Evolutionary conservation across 2,113 vertebrate genomes (phyloP).

Genomic region (Scomber colias): DNA sequence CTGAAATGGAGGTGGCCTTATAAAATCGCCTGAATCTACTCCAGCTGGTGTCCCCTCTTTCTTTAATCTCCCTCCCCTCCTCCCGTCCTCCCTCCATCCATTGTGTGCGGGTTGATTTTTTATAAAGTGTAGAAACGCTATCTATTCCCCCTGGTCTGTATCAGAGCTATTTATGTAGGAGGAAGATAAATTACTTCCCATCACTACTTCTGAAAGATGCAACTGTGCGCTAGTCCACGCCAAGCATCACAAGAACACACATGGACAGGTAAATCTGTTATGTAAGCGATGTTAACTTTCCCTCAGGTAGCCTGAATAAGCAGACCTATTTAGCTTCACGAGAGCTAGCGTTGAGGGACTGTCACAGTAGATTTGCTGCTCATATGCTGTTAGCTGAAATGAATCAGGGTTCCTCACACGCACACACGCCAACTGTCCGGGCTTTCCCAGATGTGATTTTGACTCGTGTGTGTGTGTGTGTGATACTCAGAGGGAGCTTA

Average conservation of each 20-base stretch:
- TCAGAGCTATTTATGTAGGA: constrained; percentile 69
- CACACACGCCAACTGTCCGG: neutral
- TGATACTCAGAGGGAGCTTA: constrained; percentile 34
- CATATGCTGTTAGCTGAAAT: constrained; percentile 14
- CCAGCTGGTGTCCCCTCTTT: constrained; percentile 45
- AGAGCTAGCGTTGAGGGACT: constrained; percentile 8
- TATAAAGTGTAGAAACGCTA: constrained; percentile 27
- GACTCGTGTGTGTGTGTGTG: constrained; percentile 8
- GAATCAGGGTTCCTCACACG: constrained; percentile 18
- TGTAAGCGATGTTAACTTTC: constrained; percentile 46
- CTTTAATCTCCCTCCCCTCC: constrained; percentile 16
- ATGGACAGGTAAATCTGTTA: constrained; percentile 50
- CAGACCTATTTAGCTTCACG: constrained; percentile 63
- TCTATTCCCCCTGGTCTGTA: constrained; percentile 45
- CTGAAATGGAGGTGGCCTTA: constrained; percentile 42
- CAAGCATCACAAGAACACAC: constrained; percentile 40
- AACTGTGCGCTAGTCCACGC: constrained; percentile 18
- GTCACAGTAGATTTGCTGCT: constrained; percentile 36
- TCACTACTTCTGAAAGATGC: constrained; percentile 34
- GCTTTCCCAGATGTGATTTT: constrained; percentile 29
- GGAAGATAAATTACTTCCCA: constrained; percentile 70
- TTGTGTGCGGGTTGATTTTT: constrained; percentile 15
- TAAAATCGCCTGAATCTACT: constrained; percentile 48
- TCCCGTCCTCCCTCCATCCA: constrained; percentile 8
- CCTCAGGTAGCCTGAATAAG: constrained; percentile 54